phyloP scores from a whole-genome alignment of 2,113 vertebrate genomes.

The Saccopteryx bilineata region DNA sequence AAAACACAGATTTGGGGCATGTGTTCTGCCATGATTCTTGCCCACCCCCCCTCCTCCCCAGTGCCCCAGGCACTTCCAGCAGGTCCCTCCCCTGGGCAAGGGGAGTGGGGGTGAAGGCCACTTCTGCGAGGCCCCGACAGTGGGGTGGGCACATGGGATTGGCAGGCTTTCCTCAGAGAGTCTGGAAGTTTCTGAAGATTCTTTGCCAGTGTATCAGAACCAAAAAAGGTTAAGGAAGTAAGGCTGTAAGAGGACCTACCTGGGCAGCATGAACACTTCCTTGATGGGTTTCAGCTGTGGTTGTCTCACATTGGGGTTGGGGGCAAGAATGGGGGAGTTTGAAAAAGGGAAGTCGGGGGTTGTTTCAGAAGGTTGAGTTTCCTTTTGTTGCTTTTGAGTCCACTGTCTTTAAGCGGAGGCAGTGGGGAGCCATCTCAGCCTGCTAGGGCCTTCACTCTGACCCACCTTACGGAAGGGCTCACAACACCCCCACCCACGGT shows the following conservation, averaged over 20 bases:
- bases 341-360: not conserved
- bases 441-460: not conserved
- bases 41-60: not conserved
- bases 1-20: not conserved
- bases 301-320: not conserved
- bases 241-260: not conserved
- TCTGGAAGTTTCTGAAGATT: not conserved
- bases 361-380: not conserved
- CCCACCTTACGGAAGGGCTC: not conserved
- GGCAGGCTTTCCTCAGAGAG: not conserved
- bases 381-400: not conserved
- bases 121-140: fast-evolving
- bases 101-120: not conserved
- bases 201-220: not conserved
- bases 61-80: not conserved
- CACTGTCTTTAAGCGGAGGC: not conserved
- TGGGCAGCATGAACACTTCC: not conserved
- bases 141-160: fast-evolving
- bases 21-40: not conserved
- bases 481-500: too few species aligned
- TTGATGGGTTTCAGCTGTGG: not conserved
- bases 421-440: not conserved
- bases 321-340: too few species aligned
- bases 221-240: not conserved
- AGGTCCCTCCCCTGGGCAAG: not conserved